Conservation (phyloP, 2,113 vertebrate genomes). For the Rissa tridactyla region DNA sequence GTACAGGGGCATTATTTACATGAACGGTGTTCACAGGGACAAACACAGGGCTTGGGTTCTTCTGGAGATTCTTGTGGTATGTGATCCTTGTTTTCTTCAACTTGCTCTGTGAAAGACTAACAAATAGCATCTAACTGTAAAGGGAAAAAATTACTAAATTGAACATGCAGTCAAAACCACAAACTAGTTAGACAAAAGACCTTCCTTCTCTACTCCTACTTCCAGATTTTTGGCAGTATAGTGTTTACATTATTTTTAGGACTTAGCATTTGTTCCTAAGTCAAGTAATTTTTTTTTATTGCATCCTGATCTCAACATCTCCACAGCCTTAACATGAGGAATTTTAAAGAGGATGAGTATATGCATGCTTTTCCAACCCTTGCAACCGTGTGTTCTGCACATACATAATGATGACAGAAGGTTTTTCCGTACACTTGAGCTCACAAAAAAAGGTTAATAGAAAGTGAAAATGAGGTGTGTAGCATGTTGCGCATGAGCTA, state of each 20-base stretch:
- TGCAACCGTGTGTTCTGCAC: background rate
- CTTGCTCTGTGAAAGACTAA: background rate
- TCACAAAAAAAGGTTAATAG: constrained; percentile 50
- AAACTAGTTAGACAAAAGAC: background rate
- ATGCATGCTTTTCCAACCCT: background rate
- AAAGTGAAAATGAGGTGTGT: constrained; percentile 52
- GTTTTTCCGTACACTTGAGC: constrained; percentile 20
- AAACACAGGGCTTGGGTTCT: background rate
- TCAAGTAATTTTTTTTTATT: background rate
- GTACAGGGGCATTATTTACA: background rate
- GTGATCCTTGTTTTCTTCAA: background rate
- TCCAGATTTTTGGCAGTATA: background rate
- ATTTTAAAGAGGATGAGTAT: background rate
- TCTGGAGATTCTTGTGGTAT: background rate
- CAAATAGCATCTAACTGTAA: background rate
- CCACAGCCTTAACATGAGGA: background rate
- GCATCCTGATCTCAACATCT: background rate
- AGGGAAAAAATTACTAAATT: background rate
- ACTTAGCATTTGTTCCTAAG: background rate
- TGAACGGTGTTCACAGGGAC: background rate
- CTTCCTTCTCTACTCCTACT: background rate
- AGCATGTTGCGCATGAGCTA: constrained; percentile 27
- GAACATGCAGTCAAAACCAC: background rate
- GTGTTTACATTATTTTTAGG: background rate
- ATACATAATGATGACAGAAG: constrained; percentile 34